Evolutionary conservation across 1,140 invertebrate genomes (phyloP), one percentile per base, ranked within the genome.

Genomic region (Mercenaria mercenaria): DNA sequence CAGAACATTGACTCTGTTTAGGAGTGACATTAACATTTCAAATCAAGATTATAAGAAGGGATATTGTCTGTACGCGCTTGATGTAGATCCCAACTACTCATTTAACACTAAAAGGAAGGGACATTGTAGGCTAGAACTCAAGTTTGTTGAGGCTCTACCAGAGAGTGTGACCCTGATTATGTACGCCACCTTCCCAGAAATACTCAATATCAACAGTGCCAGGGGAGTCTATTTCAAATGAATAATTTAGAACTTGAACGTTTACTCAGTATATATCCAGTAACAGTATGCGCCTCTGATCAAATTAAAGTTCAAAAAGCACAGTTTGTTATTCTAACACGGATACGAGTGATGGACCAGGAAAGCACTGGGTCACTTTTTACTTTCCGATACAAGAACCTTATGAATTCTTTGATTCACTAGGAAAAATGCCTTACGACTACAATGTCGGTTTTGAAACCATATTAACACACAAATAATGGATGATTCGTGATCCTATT

Each of bases 91-190:
- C 11, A 8, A 47, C 29, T 41, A 41, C 32, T 11, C 72, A 41
- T 76, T 76, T 13, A 76, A 41, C n/a, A 76, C 72, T 8, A 72
- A 39, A 69, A 69, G 39, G n/a, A 84, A 18, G 34, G 82, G 59
- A 11, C 32, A 50, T 43, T 32, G 56, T 8, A 61, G 82, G 1
- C 61, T 84, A 11, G 59, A 84, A n/a, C 34, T 84, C 8, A 34
- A 72, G 11, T 84, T 76, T 34, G 23, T 26, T 26, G n/a, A 26
- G n/a, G 67, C 67, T 18, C 29, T 72, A 72, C 67, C 67, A 34
- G 67, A 34, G n/a, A 72, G 67, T 72, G 67, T 72, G 2, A 72
- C 67, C n/a, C 2, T 72, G 37, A 15, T 72, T 37, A 72, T 72
- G n/a, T 64, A 64, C 32, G 69, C 69, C 20, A 74, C 8, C 3